A percentile compares a stretch with the other conserved stretches of the same genome.
Conservation (phyloP, 2,888 invertebrate species). For the Papilio elwesi region DNA sequence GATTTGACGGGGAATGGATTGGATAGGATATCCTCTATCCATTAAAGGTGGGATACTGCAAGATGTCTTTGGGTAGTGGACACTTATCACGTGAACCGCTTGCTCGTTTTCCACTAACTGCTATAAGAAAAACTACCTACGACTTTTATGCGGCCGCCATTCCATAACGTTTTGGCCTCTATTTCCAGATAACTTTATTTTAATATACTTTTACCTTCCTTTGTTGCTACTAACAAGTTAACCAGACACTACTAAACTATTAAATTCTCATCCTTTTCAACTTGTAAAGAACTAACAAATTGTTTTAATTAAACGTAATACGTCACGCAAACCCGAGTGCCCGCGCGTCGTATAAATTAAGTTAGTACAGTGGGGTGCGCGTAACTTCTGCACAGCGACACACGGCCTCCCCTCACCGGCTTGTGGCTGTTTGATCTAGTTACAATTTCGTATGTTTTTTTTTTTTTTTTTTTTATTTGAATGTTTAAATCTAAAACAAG, state of each 20-base stretch:
- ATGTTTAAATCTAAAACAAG: not conserved
- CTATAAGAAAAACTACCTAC: no score
- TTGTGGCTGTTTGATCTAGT: slow-evolving; percentile 9
- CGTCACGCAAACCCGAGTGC: slow-evolving; percentile 3
- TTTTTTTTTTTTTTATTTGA: no score
- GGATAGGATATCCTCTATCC: no score
- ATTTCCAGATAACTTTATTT: no score
- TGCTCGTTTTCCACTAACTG: no score
- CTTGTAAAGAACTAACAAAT: slow-evolving; percentile 11
- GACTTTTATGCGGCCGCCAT: no score
- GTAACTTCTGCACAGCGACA: slow-evolving; percentile 10
- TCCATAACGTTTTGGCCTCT: no score
- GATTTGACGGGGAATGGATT: no score
- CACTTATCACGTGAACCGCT: no score
- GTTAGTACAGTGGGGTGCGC: slow-evolving; percentile 2
- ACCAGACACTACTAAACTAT: not conserved
- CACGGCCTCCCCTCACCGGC: not conserved
- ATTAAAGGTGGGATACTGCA: no score
- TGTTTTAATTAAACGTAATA: slow-evolving; percentile 21
- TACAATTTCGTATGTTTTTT: slow-evolving; percentile 6
- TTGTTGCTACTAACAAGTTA: not conserved
- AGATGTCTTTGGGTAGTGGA: no score
- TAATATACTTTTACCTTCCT: not conserved
- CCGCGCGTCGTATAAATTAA: slow-evolving; percentile 8
- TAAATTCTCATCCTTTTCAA: not conserved